Conservation (phyloP, 2,113 vertebrate species). For the Laticauda colubrina region DNA sequence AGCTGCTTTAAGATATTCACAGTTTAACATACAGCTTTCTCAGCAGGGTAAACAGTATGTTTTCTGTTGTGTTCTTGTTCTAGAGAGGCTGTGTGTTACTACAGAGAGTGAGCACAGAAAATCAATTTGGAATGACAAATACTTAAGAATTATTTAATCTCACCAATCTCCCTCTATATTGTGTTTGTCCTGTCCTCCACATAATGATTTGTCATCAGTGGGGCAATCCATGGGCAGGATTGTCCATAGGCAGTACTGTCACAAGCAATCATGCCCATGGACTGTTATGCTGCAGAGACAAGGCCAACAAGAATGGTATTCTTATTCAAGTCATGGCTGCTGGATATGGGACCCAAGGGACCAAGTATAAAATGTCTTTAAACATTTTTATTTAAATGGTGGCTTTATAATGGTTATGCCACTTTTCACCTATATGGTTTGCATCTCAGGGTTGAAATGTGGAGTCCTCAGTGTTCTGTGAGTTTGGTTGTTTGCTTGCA, state of each 20-base stretch:
- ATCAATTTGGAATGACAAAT: background rate
- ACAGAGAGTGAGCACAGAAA: background rate
- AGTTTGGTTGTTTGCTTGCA: background rate
- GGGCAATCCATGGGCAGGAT: background rate
- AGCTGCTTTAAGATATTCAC: background rate
- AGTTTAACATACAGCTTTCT: background rate
- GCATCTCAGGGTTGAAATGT: background rate
- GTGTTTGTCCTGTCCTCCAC: background rate
- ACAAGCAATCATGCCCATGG: background rate
- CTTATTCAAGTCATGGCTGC: background rate
- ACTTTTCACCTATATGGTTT: background rate
- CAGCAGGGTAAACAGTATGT: background rate
- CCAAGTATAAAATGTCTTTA: background rate
- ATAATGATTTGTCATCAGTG: background rate
- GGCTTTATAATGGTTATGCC: background rate
- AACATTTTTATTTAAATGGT: background rate
- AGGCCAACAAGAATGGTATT: background rate
- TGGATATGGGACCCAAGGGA: background rate
- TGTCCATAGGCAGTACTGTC: background rate
- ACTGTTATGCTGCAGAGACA: background rate
- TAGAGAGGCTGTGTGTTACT: background rate
- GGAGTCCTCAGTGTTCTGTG: background rate
- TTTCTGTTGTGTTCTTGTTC: background rate
- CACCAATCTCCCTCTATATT: background rate
- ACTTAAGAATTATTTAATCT: background rate